Base-by-base conservation (phyloP, 2,113 vertebrate species). In the Pterocles orientalis region DNA sequence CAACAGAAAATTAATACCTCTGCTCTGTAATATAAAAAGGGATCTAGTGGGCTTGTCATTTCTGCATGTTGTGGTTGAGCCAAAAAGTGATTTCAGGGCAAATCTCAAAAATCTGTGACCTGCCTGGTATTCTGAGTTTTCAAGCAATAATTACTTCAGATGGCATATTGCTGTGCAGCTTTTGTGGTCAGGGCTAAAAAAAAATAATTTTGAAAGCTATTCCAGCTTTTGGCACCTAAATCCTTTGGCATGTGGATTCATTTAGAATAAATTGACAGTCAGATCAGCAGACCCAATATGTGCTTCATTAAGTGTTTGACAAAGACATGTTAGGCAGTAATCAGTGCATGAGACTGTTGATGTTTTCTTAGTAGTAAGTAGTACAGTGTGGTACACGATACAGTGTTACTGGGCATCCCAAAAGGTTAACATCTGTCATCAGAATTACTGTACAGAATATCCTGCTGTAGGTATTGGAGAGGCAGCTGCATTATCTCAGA, bases 221-320 rank as follows among this genome's bases (percentile, higher is more conserved):
- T 96, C 85, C 82, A 93, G 87, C 82, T 96, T 96, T 93, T 97
- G 94, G 97, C 96, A 97, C 91, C 89, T 94, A 86, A 90, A 92
- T 93, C 82, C 68, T 95, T 94, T 94, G 95, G 93, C 94, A 90
- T 91, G 95, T 94, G 82, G 77, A 94, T 94, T 94, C 66, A 71
- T 83, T 96, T 95, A 96, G 94, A 95, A 92, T 92, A 97, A 96
- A 97, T 85, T 94, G 95, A 95, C 96, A 97, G 90, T 93, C 90
- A 82, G 90, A 97, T 91, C 92, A 97, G 93, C 92, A 97, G 94
- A 62, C 87, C 95, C 94, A 97, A 96, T 96, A 97, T 93, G 92
- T 94, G 91, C 90, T 97, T 96, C 96, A 96, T 95, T 97, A 96
- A 96, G 81, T 95, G 60, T 95, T 95, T 96, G 90, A 96, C 88